Evolutionary conservation across 1,140 invertebrate species (phyloP), one percentile per base, ranked within the genome.

Genomic region (Andrena cerasifolii): DNA sequence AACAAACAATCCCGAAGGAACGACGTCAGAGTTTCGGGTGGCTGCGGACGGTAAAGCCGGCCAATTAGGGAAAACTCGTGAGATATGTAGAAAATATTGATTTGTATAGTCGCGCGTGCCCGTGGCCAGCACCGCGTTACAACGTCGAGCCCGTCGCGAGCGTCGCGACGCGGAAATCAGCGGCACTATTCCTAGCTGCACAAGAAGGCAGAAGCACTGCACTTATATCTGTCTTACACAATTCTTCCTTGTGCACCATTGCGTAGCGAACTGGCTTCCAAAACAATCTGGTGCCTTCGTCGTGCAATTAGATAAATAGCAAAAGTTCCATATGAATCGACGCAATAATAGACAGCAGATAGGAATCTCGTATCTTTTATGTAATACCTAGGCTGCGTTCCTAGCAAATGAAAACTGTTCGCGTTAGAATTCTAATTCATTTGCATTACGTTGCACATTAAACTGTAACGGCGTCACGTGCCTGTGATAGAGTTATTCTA

Each of bases 11-110:
- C 18, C 12, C 31, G 58, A 63, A 49, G 62, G 68, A 61, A 53
- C 49, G 65, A 28, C 36, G 36, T 40, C 47, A 56, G 40, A 45
- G 79, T 56, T 65, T 77, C 40, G 74, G 70, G 43, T 56, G n/a
- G 63, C 8, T 71, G 21, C 58, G 56, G 47, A 18, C 33, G 24
- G 54, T 33, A 45, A 28, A 62, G 47, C 47, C 43, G 51, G 80
- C 67, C 86, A 83, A 90, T 90, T 88, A 86, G 73, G 80, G 76
- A 87, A 88, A 89, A 86, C 74, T 88, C 72, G 59, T 82, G 79
- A 86, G 85, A 88, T 88, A 86, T 89, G 88, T 84, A 83, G 84
- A 86, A 87, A 87, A 88, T 90, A 90, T 90, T 88, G 88, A 90
- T 90, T 90, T 88, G 85, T 87, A 84, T 83, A 82, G 78, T 82